Percentiles rank a stretch among this genome's conserved stretches.
These are phyloP conservation scores for Neoascia interrupta DNA, from an alignment of 2,888 invertebrate genomes.

Conservation along the genomic window DNA sequence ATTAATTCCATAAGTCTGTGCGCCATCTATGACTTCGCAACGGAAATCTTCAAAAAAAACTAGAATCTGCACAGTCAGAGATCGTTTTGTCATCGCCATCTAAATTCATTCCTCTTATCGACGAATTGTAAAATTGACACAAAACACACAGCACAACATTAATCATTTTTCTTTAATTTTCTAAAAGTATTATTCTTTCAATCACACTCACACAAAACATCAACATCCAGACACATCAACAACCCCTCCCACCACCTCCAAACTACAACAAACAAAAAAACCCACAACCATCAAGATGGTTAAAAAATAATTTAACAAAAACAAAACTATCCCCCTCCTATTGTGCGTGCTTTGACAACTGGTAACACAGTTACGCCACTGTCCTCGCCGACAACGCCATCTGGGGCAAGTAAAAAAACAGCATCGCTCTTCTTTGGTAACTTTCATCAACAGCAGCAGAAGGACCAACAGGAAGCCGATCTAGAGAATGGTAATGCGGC, in stretches of 20 bases:
- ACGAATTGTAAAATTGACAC: too few species aligned
- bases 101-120: too few species aligned
- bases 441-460: constrained; percentile 75
- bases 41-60: too few species aligned
- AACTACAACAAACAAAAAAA: constrained; percentile 68
- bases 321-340: constrained; percentile 75
- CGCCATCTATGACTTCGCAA: too few species aligned
- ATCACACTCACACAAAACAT: constrained; percentile 17
- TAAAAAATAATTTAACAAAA: constrained; percentile 74
- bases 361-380: constrained; percentile 77
- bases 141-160: constrained; percentile 21
- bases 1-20: too few species aligned
- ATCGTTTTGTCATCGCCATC: too few species aligned
- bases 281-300: constrained; percentile 72
- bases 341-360: constrained; percentile 67
- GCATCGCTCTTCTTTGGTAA: constrained; percentile 78
- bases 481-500: constrained; percentile 57
- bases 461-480: constrained; percentile 52
- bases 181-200: background rate
- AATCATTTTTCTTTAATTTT: background rate
- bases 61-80: too few species aligned
- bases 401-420: constrained; percentile 78
- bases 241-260: constrained; percentile 66
- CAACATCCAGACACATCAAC: constrained; percentile 60
- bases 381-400: constrained; percentile 78